phyloP scores from a whole-genome alignment of 2,888 invertebrate species.

The Silvanus unidentatus region DNA sequence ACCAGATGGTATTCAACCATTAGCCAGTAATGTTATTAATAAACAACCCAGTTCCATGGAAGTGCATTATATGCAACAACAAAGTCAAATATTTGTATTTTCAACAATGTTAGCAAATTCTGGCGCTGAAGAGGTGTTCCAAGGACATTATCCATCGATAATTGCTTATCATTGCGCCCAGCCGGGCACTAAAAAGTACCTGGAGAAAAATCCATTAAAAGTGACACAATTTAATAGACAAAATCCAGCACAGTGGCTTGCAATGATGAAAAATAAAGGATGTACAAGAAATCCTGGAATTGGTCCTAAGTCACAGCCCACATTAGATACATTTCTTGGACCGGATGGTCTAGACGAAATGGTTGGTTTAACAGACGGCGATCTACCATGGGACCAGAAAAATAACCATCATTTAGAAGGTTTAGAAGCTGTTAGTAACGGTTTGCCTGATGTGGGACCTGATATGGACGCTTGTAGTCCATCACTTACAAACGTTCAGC shows the following conservation, averaged over 20 bases:
- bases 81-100: slow-evolving; percentile 97
- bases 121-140: slow-evolving; percentile 87
- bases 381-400: slow-evolving; percentile 51
- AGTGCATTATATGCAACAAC: slow-evolving; percentile 88
- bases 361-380: slow-evolving; percentile 41
- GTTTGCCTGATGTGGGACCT: slow-evolving; percentile 42
- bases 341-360: slow-evolving; percentile 46
- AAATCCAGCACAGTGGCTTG: slow-evolving; percentile 74
- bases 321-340: slow-evolving; percentile 42
- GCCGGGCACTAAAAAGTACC: slow-evolving; percentile 88
- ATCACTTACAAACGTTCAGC: slow-evolving; percentile 51
- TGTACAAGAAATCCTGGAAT: slow-evolving; percentile 53
- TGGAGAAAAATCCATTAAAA: slow-evolving; percentile 91
- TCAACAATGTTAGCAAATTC: slow-evolving; percentile 90
- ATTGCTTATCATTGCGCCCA: slow-evolving; percentile 94
- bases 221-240: slow-evolving; percentile 81
- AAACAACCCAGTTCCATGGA: slow-evolving; percentile 78
- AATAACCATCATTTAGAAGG: slow-evolving; percentile 43
- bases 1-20: slow-evolving; percentile 63
- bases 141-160: slow-evolving; percentile 85
- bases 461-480: slow-evolving; percentile 51
- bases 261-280: slow-evolving; percentile 68
- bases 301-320: slow-evolving; percentile 35
- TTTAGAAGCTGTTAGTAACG: slow-evolving; percentile 44
- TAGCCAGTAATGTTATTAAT: slow-evolving; percentile 71